Evolutionary conservation across 1,140 invertebrate genomes (phyloP).

Genomic region (Leptinotarsa defecta): DNA sequence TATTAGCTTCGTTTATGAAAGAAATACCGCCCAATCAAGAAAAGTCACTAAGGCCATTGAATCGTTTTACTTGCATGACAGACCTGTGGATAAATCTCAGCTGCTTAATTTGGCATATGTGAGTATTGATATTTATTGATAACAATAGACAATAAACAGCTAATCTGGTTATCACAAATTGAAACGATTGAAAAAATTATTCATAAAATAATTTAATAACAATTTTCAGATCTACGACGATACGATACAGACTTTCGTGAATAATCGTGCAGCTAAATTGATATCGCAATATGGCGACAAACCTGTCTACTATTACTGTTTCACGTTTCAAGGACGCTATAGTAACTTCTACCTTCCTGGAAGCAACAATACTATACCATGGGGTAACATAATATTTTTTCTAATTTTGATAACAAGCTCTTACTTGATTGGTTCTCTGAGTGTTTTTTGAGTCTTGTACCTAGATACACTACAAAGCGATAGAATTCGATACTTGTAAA

Average conservation of each 20-base stretch:
- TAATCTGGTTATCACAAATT: too few species aligned
- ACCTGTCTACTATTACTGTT: slow-evolving; percentile 63
- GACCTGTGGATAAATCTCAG: slow-evolving; percentile 31
- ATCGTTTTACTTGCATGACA: slow-evolving; percentile 57
- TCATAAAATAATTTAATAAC: too few species aligned
- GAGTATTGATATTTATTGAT: too few species aligned
- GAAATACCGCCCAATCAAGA: slow-evolving; percentile 55
- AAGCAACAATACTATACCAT: slow-evolving; percentile 38
- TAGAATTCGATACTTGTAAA: too few species aligned
- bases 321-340: slow-evolving; percentile 61
- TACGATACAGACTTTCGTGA: slow-evolving; percentile 58
- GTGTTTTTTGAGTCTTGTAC: too few species aligned
- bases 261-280: slow-evolving; percentile 59
- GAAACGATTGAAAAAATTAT: too few species aligned
- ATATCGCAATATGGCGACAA: slow-evolving; percentile 56
- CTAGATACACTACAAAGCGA: too few species aligned
- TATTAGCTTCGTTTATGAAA: slow-evolving; percentile 63
- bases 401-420: too few species aligned
- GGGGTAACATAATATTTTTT: slow-evolving; percentile 18
- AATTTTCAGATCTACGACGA: slow-evolving; percentile 58
- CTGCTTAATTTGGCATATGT: not conserved
- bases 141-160: too few species aligned
- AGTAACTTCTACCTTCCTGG: slow-evolving; percentile 60
- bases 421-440: too few species aligned
- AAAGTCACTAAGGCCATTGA: slow-evolving; percentile 59